Evolutionary conservation across 2,888 invertebrate species (phyloP), one percentile per base, ranked within the genome.

Genomic region (Synanthedon tipuliformis): DNA sequence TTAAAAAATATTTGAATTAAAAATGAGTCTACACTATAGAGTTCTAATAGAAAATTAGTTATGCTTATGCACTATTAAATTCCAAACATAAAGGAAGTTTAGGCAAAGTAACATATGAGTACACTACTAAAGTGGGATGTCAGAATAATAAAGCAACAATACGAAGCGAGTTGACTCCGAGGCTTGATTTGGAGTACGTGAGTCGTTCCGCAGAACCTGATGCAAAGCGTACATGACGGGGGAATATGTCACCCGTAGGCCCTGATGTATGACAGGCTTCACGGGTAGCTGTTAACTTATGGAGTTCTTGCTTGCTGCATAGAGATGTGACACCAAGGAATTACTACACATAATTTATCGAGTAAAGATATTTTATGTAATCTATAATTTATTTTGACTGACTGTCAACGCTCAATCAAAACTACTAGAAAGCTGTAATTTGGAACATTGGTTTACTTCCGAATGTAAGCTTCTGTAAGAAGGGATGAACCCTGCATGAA

Each of bases 241-340:
- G 65, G 69, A 75, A 79, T 81, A 78, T 78, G 80, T 81, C 82
- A 66, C 76, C 72, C 69, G 64, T 66, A 64, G 66, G 66, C 70
- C 61, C 62, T 85, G 81, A 84, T 81, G 75, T 81, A 83, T 82
- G 83, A 82, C 78, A 71, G 73, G 76, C 74, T 75, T 71, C 68
- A 64, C 60, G 61, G 65, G 71, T 71, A 75, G 75, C 78, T 79
- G 81, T 78, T 84, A 81, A 82, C 81, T 82, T 82, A 84, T 81
- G 78, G 77, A 82, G 80, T 78, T 73, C 75, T 74, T 76, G 74
- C 34, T 67, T 66, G 51, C 55, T 50, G 55, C 54, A 50, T 70
- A 76, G 79, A 13, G 45, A 45, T n/a, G 45, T 41, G 13, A 12
- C 45, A 45, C 41, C 10, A 45, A 13, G 8, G 41, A 7, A 45